These are phyloP conservation scores for Lysandra coridon DNA, from an alignment of 2,888 invertebrate species.

Conservation along the genomic window DNA sequence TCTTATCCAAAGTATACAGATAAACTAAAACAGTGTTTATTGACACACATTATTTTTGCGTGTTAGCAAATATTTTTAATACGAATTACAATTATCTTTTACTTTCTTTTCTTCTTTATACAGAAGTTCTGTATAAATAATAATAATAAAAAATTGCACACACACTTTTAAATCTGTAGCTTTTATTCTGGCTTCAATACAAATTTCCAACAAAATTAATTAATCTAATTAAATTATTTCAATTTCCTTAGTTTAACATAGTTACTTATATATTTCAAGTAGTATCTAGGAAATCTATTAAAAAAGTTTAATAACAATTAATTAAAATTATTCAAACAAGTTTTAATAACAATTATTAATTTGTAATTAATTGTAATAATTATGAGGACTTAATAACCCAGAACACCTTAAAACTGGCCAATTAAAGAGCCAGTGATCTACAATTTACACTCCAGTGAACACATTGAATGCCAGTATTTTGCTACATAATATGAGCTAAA, in stretches of 20 bases:
- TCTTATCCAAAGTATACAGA: slow-evolving; percentile 18
- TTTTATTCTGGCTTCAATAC: too few relatives aligned
- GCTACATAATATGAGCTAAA: too few relatives aligned
- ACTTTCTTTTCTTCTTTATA: not conserved
- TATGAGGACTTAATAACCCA: not conserved
- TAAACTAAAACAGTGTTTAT: slow-evolving; percentile 30
- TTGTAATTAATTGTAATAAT: not conserved
- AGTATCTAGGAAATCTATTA: not conserved
- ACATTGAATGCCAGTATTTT: slow-evolving; percentile 21
- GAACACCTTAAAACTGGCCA: not conserved
- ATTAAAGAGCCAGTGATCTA: slow-evolving; percentile 17
- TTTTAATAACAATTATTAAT: not conserved
- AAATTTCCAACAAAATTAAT: too few relatives aligned
- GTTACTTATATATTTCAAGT: too few relatives aligned
- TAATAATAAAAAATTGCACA: too few relatives aligned
- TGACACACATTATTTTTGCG: not conserved
- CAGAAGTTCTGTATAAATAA: too few relatives aligned
- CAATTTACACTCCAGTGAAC: slow-evolving; percentile 30
- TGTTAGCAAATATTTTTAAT: not conserved
- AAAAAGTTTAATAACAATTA: not conserved
- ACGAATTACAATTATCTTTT: not conserved
- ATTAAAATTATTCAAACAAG: too few relatives aligned
- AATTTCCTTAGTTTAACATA: too few relatives aligned
- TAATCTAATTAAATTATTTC: too few relatives aligned
- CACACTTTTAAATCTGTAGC: too few relatives aligned